These are phyloP conservation scores for Chroicocephalus ridibundus DNA, from an alignment of 2,113 vertebrate genomes.

Conservation along the genomic window DNA sequence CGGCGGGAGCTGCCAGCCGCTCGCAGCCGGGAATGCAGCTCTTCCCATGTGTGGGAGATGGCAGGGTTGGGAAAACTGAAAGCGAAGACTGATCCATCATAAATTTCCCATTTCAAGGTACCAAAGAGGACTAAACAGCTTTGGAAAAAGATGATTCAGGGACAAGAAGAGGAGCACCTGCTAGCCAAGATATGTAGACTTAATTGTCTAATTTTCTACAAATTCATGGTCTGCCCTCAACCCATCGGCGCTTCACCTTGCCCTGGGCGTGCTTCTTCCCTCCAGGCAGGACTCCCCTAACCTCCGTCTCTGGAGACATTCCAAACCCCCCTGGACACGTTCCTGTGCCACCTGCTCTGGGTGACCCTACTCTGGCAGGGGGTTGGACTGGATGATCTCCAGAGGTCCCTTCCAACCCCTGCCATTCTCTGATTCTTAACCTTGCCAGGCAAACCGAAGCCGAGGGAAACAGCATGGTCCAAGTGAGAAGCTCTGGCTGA, in stretches of 20 bases:
- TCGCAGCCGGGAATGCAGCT: not conserved
- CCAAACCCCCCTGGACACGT: no score
- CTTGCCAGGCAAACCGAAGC: not conserved
- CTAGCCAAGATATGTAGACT: not conserved
- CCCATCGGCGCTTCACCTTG: not conserved
- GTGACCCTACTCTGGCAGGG: no score
- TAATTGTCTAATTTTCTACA: not conserved
- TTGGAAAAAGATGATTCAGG: not conserved
- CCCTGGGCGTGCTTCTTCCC: not conserved
- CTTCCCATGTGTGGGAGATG: fast-evolving
- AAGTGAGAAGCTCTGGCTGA: not conserved
- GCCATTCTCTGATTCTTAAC: no score
- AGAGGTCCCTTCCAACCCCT: no score
- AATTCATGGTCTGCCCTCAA: not conserved
- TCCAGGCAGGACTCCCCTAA: not conserved
- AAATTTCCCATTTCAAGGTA: not conserved
- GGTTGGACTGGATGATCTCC: no score
- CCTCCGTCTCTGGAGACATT: no score
- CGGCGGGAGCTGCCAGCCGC: not conserved
- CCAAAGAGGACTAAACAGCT: not conserved
- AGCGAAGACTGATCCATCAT: not conserved
- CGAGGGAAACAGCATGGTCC: fast-evolving
- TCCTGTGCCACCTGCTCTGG: no score
- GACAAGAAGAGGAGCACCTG: not conserved
- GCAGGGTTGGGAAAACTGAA: not conserved